These are phyloP conservation scores for Agapornis canus DNA, from an alignment of 2,797 vertebrate species.

Conservation along the genomic window DNA sequence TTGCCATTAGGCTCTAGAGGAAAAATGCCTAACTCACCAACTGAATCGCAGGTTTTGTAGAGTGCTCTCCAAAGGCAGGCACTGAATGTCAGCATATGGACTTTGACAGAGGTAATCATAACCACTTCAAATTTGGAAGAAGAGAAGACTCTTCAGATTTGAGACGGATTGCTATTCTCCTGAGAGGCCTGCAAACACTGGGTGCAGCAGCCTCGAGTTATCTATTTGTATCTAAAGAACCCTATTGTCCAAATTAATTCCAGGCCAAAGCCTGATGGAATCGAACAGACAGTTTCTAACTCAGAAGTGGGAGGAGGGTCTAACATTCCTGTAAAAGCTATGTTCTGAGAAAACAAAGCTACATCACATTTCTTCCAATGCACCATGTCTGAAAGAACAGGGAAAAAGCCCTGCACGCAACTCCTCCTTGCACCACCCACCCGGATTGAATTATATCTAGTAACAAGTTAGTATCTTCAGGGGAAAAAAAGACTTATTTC, in stretches of 20 bases:
- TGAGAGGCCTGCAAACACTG: not conserved
- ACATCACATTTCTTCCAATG: not conserved
- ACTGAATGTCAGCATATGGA: not conserved
- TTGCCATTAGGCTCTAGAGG: not conserved
- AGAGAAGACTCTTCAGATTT: not conserved
- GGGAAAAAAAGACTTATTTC: not conserved
- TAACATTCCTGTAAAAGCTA: not conserved
- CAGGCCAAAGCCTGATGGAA: not conserved
- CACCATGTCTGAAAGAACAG: fast-evolving
- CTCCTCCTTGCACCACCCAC: not conserved
- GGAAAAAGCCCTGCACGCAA: not conserved
- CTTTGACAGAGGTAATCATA: not conserved
- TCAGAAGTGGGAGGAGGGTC: not conserved
- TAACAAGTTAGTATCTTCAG: not conserved
- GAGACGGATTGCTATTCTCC: not conserved
- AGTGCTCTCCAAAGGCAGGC: not conserved
- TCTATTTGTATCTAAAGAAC: not conserved
- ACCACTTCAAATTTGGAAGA: not conserved
- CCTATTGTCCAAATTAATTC: not conserved
- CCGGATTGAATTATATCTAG: not conserved
- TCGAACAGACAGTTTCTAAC: not conserved
- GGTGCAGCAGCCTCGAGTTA: not conserved
- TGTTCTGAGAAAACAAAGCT: not conserved
- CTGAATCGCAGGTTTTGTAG: not conserved
- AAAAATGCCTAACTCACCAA: not conserved